Evolutionary conservation across 2,888 invertebrate genomes (phyloP), one percentile per base, ranked within the genome.

Genomic region (Nemoura dubitans): DNA sequence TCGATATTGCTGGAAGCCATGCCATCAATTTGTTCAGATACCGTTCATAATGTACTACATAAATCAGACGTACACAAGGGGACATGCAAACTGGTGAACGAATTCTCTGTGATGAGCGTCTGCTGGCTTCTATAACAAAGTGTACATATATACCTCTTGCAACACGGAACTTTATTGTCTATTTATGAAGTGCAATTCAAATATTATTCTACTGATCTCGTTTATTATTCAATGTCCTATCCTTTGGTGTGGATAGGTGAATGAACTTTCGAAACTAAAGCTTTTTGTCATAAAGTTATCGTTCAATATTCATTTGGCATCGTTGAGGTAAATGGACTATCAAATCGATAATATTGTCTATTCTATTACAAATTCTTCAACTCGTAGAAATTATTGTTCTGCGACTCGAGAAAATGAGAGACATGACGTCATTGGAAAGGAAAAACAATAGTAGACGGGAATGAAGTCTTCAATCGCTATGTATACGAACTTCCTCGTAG

Each of bases 341-440:
- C 81, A 10, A 30, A 81, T 81, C 81, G 29, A 28, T 28, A 81
- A 81, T 28, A 81, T 81, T 81, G 29, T 81, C 81, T 59, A 59
- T 59, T 59, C 59, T 59, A 1, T 59, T 59, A 59, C 21, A 14
- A 59, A 59, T 59, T 3, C 59, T 59, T 7, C 59, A 59, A 59
- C 59, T 59, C 6, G 21, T 7, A 59, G 59, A 59, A 59, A 59
- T 59, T 59, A 7, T 21, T 59, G 14, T 59, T 16, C 59, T 21
- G 59, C 14, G 59, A 21, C 36, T 36, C 10, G 36, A 10, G 36
- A 36, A 36, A 36, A 36, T 36, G 36, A 36, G 36, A 3, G 36
- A 36, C 36, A 36, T 36, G 36, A 10, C 36, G 36, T 36, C 36
- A 36, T 36, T 36, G 3, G 36, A 36, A 36, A 36, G 36, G 36